A percentile compares a stretch with the other conserved stretches of the same genome.
Conservation (phyloP, 1,140 invertebrate genomes). For the Neotoxoptera formosana region DNA sequence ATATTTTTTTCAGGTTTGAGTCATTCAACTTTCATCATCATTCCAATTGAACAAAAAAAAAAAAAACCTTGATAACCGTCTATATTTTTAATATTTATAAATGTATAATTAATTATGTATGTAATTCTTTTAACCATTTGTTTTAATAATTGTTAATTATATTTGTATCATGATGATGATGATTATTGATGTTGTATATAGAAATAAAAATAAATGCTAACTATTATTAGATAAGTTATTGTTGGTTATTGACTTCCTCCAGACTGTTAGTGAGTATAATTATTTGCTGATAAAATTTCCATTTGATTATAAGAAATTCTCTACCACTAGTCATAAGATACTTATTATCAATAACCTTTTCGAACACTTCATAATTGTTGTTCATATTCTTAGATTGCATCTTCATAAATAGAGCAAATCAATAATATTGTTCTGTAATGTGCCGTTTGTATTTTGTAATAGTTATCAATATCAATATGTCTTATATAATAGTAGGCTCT, state of each 20-base stretch:
- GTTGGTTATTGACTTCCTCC: neutral
- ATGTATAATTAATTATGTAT: neutral
- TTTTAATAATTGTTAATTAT: neutral
- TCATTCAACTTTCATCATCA: neutral
- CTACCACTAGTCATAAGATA: neutral
- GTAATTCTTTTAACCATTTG: neutral
- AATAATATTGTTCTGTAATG: neutral
- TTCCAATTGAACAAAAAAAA: neutral
- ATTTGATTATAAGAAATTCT: neutral
- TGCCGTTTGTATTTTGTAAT: neutral
- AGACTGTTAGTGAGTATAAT: neutral
- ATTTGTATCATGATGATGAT: neutral
- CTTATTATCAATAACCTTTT: neutral
- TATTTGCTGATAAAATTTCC: neutral
- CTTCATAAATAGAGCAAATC: neutral
- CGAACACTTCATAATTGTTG: neutral
- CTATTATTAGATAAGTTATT: conserved; percentile 17
- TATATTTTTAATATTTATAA: neutral
- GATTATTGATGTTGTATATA: neutral
- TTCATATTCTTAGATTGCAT: neutral
- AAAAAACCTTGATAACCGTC: neutral
- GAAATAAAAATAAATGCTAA: conserved; percentile 1
- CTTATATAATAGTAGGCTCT: neutral
- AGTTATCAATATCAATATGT: too few relatives aligned
- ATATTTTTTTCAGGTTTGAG: neutral